A percentile compares a stretch with the other conserved stretches of the same genome.
Conservation (phyloP, 2,888 invertebrate species). For the Actias luna region DNA sequence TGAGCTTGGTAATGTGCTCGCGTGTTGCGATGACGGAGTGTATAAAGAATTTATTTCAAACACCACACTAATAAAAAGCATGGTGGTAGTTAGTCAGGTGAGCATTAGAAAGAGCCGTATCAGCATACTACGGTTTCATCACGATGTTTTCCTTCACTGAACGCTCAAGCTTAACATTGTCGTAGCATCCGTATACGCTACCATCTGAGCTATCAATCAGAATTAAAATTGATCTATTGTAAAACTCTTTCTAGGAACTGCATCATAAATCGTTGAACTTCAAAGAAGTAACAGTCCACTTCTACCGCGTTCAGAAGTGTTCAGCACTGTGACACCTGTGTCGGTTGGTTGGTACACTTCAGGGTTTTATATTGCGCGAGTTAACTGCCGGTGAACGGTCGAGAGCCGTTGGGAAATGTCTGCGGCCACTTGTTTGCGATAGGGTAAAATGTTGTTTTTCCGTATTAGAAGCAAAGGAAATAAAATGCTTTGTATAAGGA, state of each 20-base stretch:
- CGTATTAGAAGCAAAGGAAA: background rate
- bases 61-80: too few species aligned
- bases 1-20: too few species aligned
- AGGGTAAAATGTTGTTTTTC: constrained; percentile 5
- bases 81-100: too few species aligned
- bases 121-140: too few species aligned
- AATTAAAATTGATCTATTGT: too few species aligned
- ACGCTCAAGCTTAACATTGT: too few species aligned
- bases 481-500: background rate
- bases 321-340: constrained; percentile 19
- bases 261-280: constrained; percentile 2
- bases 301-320: constrained; percentile 15
- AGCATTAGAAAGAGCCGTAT: too few species aligned
- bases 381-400: constrained; percentile 9
- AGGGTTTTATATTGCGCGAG: constrained; percentile 7
- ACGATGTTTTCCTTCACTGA: too few species aligned
- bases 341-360: background rate
- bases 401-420: constrained; percentile 5
- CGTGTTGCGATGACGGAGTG: too few species aligned
- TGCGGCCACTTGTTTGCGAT: constrained; percentile 8
- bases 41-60: too few species aligned
- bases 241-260: background rate
- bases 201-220: too few species aligned
- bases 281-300: constrained; percentile 14
- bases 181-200: too few species aligned